Conservation (phyloP, 2,888 invertebrate genomes). For the Pilophorus perplexus region DNA sequence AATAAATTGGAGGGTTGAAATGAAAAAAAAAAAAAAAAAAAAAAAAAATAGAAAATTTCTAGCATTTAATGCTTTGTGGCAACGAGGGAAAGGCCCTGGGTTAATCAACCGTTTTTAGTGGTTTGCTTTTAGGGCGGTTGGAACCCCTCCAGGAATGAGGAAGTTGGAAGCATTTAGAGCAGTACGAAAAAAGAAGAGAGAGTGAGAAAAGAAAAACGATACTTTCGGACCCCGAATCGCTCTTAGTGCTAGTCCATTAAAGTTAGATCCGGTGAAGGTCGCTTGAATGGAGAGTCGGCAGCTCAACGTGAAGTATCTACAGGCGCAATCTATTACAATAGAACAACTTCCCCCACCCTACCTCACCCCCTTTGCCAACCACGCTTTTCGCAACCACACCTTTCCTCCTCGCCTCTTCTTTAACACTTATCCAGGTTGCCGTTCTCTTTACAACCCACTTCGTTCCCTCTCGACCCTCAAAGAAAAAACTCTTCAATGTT, state of each 20-base stretch:
- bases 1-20: no score
- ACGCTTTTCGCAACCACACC: not conserved
- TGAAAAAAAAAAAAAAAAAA: no score
- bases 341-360: not conserved
- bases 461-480: not conserved
- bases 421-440: not conserved
- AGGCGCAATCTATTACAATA: not conserved
- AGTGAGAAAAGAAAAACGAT: slow-evolving; percentile 18
- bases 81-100: no score
- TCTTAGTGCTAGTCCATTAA: slow-evolving; percentile 33
- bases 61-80: no score
- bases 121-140: not conserved
- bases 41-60: no score
- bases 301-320: no score
- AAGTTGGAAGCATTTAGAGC: not conserved
- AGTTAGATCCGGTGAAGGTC: slow-evolving; percentile 20
- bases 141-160: not conserved
- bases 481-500: not conserved
- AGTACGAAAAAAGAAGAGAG: not conserved
- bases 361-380: not conserved
- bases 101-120: not conserved
- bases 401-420: not conserved
- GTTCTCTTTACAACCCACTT: not conserved
- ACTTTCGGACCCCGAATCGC: slow-evolving; percentile 22
- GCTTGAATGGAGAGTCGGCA: not conserved